Evolutionary conservation across 2,888 invertebrate genomes (phyloP), one percentile per base, ranked within the genome.

Genomic region (Psylliodes chrysocephalus): DNA sequence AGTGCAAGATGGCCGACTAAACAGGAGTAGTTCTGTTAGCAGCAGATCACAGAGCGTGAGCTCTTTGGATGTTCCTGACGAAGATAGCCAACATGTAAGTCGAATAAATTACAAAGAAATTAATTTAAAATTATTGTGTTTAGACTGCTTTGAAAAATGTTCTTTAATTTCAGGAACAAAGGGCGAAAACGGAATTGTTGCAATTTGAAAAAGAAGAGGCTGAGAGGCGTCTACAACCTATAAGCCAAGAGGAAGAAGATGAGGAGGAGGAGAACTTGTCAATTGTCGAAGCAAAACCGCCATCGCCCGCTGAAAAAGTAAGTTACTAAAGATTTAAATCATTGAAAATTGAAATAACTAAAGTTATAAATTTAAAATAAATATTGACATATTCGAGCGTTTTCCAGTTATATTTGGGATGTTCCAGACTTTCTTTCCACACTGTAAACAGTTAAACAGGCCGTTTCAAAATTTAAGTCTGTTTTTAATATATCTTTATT

Each of bases 51-150:
- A 94, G 81, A 94, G 94, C 83, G 90, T 91, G 70, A 94, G 91
- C 76, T 95, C 92, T 83, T 88, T 96, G 78, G 96, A 96, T 82
- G 87, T 92, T 73, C 95, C 95, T 70, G 95, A 95, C 76, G 91
- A 90, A 66, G 91, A 90, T 66, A 72, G 72, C 38, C 85, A 85
- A 74, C 87, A 88, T 86, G 88, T 88, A 78, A 73, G 71, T 60
- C 22, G 22, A 22, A 22, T 22, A 22, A 22, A 4, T 22, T 22
- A 4, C 22, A 22, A 22, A 22, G 2, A 22, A 22, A 22, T n/a
- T 22, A 22, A 22, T 22, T n/a, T 22, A 22, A n/a, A n/a, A 22
- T 22, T 22, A 6, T 22, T 6, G 3, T 22, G 22, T 51, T 30
- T 42, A 15, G 12, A n/a, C n/a, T n/a, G n/a, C n/a, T n/a, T n/a